phyloP scores from a whole-genome alignment of 2,888 invertebrate species.

The Xanthostigma xanthostigma region DNA sequence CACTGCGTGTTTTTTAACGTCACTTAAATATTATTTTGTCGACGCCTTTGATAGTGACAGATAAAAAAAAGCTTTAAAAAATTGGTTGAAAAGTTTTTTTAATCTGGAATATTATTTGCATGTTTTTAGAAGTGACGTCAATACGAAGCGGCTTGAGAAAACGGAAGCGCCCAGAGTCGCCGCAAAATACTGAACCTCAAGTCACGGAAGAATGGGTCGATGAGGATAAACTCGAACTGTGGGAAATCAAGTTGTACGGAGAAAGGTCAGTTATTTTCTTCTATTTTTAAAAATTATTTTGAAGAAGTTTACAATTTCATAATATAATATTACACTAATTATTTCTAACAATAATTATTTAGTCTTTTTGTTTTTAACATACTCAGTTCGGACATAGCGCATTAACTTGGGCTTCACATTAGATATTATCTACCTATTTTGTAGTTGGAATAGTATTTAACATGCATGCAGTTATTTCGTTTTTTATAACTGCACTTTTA shows the following conservation, averaged over 20 bases:
- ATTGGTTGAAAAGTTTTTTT: too few species aligned
- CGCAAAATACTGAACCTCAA: constrained; percentile 87
- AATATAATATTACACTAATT: background rate
- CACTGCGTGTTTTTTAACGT: too few species aligned
- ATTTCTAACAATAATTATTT: background rate
- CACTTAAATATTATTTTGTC: too few species aligned
- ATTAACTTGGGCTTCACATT: too few species aligned
- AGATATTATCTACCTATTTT: too few species aligned
- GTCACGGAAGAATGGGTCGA: constrained; percentile 93
- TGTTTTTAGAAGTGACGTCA: constrained; percentile 69
- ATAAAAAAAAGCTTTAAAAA: too few species aligned
- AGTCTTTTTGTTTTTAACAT: too few species aligned
- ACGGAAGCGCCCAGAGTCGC: constrained; percentile 83
- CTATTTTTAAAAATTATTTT: constrained; percentile 2
- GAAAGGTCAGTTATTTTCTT: constrained; percentile 44
- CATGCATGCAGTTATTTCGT: too few species aligned
- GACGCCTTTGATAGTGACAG: too few species aligned
- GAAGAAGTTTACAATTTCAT: background rate
- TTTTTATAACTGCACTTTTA: too few species aligned
- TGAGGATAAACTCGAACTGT: constrained; percentile 86
- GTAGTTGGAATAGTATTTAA: too few species aligned
- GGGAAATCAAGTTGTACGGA: constrained; percentile 91
- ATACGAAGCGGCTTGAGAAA: constrained; percentile 87
- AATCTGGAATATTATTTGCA: background rate
- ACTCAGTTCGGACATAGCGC: too few species aligned